Conservation (phyloP, 2,113 vertebrate genomes). For the Mohoua ochrocephala region DNA sequence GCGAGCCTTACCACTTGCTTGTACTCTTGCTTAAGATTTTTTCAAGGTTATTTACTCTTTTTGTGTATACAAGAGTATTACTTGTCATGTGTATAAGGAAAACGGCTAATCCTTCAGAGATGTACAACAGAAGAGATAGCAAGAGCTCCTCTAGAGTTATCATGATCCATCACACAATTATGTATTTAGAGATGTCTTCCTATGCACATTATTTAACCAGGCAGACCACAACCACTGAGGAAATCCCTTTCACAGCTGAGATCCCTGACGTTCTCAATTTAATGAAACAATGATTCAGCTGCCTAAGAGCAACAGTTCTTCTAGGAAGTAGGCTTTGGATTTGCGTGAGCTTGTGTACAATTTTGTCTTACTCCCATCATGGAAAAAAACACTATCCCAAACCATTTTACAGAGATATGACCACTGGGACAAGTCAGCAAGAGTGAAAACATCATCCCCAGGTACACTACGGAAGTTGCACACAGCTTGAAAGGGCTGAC, state of each 20-base stretch:
- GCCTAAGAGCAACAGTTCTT: not conserved
- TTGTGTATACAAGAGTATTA: not conserved
- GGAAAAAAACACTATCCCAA: not conserved
- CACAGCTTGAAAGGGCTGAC: not conserved
- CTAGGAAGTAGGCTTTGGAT: not conserved
- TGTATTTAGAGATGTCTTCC: not conserved
- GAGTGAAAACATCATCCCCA: not conserved
- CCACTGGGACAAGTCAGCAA: not conserved
- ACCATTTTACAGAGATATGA: rapidly evolving
- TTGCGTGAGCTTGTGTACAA: rapidly evolving
- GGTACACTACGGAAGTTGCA: not conserved
- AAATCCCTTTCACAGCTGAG: not conserved
- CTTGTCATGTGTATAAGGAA: not conserved
- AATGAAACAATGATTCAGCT: not conserved
- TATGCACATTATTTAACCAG: not conserved
- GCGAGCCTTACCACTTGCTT: not conserved
- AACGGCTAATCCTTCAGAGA: not conserved
- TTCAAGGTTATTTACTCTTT: slow-evolving; percentile 15
- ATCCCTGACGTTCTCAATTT: not conserved
- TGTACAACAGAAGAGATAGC: not conserved
- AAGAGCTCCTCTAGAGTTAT: not conserved
- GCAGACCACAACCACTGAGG: not conserved
- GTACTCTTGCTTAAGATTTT: not conserved
- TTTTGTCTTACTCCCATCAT: not conserved
- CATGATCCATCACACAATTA: slow-evolving; percentile 41